phyloP scores from a whole-genome alignment of 2,113 vertebrate genomes.

The Caloenas nicobarica region DNA sequence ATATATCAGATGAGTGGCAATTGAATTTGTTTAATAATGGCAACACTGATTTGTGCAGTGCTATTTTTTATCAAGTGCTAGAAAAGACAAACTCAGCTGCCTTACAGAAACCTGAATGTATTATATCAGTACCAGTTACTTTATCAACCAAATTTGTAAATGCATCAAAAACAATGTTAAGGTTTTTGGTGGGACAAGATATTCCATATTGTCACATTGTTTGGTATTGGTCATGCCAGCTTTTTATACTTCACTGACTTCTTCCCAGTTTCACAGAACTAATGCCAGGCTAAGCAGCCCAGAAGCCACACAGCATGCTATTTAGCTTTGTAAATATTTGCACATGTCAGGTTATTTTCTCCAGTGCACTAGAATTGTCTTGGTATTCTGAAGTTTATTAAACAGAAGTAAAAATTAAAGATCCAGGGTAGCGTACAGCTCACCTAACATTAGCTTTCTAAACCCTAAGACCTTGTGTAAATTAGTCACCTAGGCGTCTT shows the following conservation, averaged over 20 bases:
- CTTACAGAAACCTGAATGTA: neutral
- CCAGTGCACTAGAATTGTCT: neutral
- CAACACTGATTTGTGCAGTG: neutral
- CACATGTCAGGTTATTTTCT: neutral
- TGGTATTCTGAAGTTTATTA: neutral
- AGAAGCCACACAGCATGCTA: neutral
- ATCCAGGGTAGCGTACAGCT: neutral
- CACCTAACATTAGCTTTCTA: neutral
- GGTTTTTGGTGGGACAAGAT: neutral
- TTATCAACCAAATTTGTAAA: neutral
- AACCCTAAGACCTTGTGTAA: neutral
- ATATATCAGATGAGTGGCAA: neutral
- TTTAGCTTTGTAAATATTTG: neutral
- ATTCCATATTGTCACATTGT: neutral
- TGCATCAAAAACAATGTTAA: neutral
- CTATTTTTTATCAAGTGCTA: slow-evolving; percentile 7
- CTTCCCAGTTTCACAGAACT: neutral
- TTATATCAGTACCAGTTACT: neutral
- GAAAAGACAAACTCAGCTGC: neutral
- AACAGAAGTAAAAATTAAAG: neutral
- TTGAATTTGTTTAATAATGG: slow-evolving; percentile 2
- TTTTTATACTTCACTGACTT: neutral
- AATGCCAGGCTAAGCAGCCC: neutral
- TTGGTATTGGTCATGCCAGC: neutral
- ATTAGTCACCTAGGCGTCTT: neutral